Conservation (phyloP, 2,888 invertebrate genomes). For the Napeogenes inachia region DNA sequence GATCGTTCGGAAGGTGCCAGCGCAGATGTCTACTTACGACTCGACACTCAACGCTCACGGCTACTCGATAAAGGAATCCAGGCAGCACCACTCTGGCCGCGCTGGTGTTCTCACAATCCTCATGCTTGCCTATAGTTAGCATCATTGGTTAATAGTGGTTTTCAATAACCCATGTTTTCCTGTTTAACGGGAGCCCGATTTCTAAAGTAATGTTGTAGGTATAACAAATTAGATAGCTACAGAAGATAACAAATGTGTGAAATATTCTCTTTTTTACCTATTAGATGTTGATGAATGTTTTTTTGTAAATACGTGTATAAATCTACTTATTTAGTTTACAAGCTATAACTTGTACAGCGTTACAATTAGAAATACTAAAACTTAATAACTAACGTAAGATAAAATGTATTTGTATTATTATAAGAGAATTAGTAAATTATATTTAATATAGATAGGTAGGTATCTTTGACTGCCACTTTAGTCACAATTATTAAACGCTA, state of each 20-base stretch:
- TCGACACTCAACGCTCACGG: slow-evolving; percentile 82
- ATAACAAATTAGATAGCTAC: slow-evolving; percentile 6
- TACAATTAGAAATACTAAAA: slow-evolving; percentile 20
- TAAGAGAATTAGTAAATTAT: slow-evolving; percentile 15
- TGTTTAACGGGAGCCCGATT: slow-evolving; percentile 4
- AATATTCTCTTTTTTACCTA: background rate
- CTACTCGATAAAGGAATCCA: slow-evolving; percentile 79
- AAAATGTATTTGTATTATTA: slow-evolving; percentile 23
- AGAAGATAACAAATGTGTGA: slow-evolving; percentile 2
- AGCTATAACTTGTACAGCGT: slow-evolving; percentile 27
- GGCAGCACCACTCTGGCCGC: slow-evolving; percentile 85
- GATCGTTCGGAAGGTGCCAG: slow-evolving; percentile 74
- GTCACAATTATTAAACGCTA: slow-evolving; percentile 24
- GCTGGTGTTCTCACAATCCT: slow-evolving; percentile 87
- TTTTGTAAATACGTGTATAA: slow-evolving; percentile 5
- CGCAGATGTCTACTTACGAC: slow-evolving; percentile 81
- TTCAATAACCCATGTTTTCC: background rate
- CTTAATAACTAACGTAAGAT: slow-evolving; percentile 23
- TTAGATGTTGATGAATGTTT: slow-evolving; percentile 5
- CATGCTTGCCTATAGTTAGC: slow-evolving; percentile 79
- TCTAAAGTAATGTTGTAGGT: background rate
- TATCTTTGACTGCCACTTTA: slow-evolving; percentile 27
- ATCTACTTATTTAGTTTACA: background rate
- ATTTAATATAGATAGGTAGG: slow-evolving; percentile 19
- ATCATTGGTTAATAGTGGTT: too few species aligned